Base-by-base conservation (phyloP, 2,888 invertebrate genomes). In the Xestia xanthographa region DNA sequence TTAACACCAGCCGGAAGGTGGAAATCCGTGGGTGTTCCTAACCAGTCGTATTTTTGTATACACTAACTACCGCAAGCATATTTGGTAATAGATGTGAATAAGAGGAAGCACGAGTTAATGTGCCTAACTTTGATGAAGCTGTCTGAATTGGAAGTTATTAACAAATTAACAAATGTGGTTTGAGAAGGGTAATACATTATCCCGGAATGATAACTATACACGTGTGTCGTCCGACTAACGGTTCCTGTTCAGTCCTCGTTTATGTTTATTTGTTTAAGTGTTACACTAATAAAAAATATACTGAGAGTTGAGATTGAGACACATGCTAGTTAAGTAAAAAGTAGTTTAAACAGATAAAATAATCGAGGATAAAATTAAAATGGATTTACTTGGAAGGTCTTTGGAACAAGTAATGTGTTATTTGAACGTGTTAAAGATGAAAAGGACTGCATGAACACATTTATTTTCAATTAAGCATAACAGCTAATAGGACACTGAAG, bases 1-100 rank as follows among this genome's bases (percentile, higher is more conserved):
- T 95, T 95, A 95, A 94, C 95, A 94, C 94, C 91, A 91, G 91
- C 92, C 94, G 93, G 93, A 93, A 92, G 92, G 91, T 93, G 90
- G 92, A 93, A 90, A 92, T 88, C 92, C 92, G 96, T 96, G 96
- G 96, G 96, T 96, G 96, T 95, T 96, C 96, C 87, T 93, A 94
- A 94, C 92, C 92, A 94, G 93, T 93, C 90, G 90, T 92, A 92
- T 91, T 94, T 92, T 93, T 92, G 92, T 93, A 92, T 88, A 91
- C 90, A 92, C 90, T 92, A 92, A 93, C 91, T 91, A 93, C 92
- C 89, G 92, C 91, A 92, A 93, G 91, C 89, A 89, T 90, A 92
- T 94, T 94, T 92, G 89, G 90, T 93, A 94, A 93, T 93, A 90
- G 91, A 91, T 82, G 88, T 88, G 89, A 90, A 92, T 88, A 86